Conservation (phyloP, 2,888 invertebrate species). For the Thera obeliscata region DNA sequence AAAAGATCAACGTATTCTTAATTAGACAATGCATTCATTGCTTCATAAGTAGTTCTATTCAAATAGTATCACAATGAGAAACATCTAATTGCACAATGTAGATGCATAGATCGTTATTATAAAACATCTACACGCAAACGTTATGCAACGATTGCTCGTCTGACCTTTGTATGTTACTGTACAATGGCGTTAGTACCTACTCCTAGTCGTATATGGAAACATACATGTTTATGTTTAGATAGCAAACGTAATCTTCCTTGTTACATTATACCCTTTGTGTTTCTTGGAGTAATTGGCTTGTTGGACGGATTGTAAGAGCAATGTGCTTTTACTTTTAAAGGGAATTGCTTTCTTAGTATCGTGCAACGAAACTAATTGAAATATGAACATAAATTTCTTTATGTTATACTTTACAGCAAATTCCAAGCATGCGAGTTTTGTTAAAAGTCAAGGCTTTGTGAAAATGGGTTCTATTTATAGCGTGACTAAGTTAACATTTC, state of each 20-base stretch:
- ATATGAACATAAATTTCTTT: conserved; percentile 6
- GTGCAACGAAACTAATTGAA: conserved; percentile 14
- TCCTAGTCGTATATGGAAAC: conserved; percentile 17
- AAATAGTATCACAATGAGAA: conserved; percentile 18
- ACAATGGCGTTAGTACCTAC: conserved; percentile 33
- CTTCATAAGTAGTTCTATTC: conserved; percentile 10
- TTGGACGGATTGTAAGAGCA: conserved; percentile 44
- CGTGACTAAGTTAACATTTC: conserved; percentile 7
- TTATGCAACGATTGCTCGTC: conserved; percentile 50
- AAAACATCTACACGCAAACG: conserved; percentile 44
- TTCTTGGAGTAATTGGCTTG: conserved; percentile 48
- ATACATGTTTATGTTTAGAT: conserved; percentile 25
- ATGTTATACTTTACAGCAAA: conserved; percentile 3
- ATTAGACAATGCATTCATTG: conserved; percentile 7
- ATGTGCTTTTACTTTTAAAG: conserved; percentile 34
- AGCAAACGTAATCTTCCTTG: conserved; percentile 43
- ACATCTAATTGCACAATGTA: conserved; percentile 46
- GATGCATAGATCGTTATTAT: conserved; percentile 49
- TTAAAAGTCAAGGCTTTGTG: conserved; percentile 16
- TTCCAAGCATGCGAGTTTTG: conserved; percentile 2
- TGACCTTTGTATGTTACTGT: conserved; percentile 59
- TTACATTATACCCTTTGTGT: conserved; percentile 42
- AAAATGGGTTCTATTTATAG: conserved; percentile 12
- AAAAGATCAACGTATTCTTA: conserved; percentile 1
- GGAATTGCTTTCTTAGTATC: conserved; percentile 13